Evolutionary conservation across 2,888 invertebrate genomes (phyloP), one percentile per base, ranked within the genome.

Genomic region (Electrophaes corylata): DNA sequence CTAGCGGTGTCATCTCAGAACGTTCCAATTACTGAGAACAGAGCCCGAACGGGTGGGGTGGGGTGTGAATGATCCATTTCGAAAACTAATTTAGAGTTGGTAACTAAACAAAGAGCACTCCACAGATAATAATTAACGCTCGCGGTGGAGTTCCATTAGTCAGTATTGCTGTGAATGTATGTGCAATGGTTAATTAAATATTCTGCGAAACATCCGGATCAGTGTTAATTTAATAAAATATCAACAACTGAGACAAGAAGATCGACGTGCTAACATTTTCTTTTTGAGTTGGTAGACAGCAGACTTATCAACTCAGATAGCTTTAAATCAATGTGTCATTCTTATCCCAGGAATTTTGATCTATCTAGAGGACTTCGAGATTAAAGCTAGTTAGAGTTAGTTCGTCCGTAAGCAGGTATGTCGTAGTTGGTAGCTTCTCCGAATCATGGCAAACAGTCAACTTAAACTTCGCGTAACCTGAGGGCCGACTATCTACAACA

Each of bases 51-150:
- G 71, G 71, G 73, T 52, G 62, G 62, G 80, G 72, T 40, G 81
- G 90, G 88, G 90, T 88, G 90, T 85, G 91, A 91, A 91, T 91
- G 91, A 91, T 91, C 91, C 90, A 91, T 91, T 91, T 91, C 91
- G 90, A 91, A 91, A 91, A 91, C 91, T 91, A 91, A 91, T 91
- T 91, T 91, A 90, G 91, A 91, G 91, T 91, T 91, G 89, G 90
- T 91, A 91, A 91, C 91, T 91, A 91, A 91, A 91, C 91, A 91
- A 91, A 89, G 91, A 91, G 90, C 89, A 91, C 91, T 91, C 84
- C 88, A 79, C 89, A 90, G 91, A 91, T 91, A 91, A 91, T 91
- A 91, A 91, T 91, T 91, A 91, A 91, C 89, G 91, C 88, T 89
- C 86, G 91, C 84, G 91, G 91, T 91, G 84, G 85, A 88, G 86